These are phyloP conservation scores for Disparrhopalites patrizii DNA, from an alignment of 2,888 invertebrate species.

Conservation along the genomic window DNA sequence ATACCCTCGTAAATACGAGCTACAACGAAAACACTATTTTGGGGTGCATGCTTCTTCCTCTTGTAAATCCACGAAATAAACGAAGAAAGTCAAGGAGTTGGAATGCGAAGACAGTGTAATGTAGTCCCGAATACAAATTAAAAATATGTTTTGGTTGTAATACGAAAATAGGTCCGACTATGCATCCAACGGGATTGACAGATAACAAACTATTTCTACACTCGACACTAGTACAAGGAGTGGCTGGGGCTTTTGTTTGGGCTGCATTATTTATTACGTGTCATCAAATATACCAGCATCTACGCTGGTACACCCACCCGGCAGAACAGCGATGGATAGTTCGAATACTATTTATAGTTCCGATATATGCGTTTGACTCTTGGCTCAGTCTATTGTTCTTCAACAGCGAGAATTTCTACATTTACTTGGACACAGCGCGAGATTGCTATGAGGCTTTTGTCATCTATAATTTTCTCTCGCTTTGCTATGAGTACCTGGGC, in stretches of 20 bases:
- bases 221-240: slow-evolving; percentile 85
- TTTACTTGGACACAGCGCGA: slow-evolving; percentile 97
- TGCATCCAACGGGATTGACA: too few species aligned
- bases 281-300: slow-evolving; percentile 97
- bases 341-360: slow-evolving; percentile 96
- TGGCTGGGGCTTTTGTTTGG: slow-evolving; percentile 94
- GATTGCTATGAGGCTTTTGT: slow-evolving; percentile 99
- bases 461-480: slow-evolving; percentile 98
- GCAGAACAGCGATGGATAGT: slow-evolving; percentile 99
- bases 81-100: too few species aligned
- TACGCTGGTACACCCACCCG: slow-evolving; percentile 98
- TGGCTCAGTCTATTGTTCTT: slow-evolving; percentile 98
- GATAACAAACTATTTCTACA: slow-evolving; percentile 72
- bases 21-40: too few species aligned
- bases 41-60: too few species aligned
- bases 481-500: slow-evolving; percentile 73
- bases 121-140: too few species aligned
- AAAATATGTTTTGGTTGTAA: too few species aligned
- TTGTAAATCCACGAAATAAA: too few species aligned
- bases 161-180: too few species aligned
- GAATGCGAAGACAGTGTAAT: too few species aligned
- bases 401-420: slow-evolving; percentile 93
- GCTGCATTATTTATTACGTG: slow-evolving; percentile 92
- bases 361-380: slow-evolving; percentile 97
- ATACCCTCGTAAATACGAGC: too few species aligned